Evolutionary conservation across 2,888 invertebrate genomes (phyloP).

Genomic region (Metacarcinus magister): DNA sequence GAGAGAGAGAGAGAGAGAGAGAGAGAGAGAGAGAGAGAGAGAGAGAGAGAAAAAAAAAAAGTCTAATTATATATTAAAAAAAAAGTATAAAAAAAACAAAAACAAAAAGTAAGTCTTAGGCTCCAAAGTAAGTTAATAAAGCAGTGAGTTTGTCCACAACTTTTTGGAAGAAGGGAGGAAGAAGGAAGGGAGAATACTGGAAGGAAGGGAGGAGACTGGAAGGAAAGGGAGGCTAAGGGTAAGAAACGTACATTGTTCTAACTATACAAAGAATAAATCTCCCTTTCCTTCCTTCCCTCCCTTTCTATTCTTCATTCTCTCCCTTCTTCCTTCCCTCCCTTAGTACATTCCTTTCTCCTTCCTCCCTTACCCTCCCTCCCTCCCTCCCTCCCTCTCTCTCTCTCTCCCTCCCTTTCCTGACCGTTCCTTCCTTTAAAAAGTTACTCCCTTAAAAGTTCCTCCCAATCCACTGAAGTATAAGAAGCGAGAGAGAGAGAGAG

Average conservation of each 20-base stretch:
- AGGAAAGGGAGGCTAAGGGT: not conserved
- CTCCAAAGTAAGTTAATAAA: constrained; percentile 19
- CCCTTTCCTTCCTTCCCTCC: not conserved
- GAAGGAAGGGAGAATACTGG: not conserved
- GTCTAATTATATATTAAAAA: not conserved
- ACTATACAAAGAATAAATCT: not conserved
- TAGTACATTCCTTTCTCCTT: not conserved
- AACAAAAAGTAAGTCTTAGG: not conserved
- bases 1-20: constrained; percentile 34
- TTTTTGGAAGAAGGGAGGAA: not conserved
- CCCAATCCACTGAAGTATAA: not conserved
- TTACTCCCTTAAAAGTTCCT: not conserved
- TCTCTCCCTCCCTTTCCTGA: not conserved
- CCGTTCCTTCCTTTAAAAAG: constrained; percentile 33
- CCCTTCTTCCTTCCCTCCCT: not conserved
- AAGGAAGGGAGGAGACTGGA: not conserved
- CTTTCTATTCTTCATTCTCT: not conserved
- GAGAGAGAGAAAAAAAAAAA: not conserved
- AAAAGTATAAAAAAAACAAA: not conserved
- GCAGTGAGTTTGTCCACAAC: not conserved
- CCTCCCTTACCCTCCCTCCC: not conserved
- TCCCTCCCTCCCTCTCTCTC: constrained; percentile 26
- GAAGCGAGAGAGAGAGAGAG: not conserved
- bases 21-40: not conserved
- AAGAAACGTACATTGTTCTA: not conserved